Base-by-base conservation (phyloP, 1,140 invertebrate genomes). In the Apis florea region DNA sequence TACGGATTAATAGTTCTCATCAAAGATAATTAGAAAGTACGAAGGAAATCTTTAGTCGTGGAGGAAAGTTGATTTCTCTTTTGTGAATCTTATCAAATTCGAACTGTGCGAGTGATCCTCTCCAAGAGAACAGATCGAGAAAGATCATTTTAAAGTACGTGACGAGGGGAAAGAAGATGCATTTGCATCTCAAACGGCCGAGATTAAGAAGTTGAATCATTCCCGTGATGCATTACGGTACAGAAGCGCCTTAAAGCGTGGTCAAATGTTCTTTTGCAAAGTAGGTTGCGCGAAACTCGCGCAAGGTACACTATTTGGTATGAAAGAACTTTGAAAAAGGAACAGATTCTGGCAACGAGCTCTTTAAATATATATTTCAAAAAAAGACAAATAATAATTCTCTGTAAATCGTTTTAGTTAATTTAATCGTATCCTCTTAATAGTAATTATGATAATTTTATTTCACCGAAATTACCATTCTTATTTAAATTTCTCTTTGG, bases 191-290 rank as follows among this genome's bases (percentile, higher is more conserved):
- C 73, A 82, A 82, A 82, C 79, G 64, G 56, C n/a, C 8, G 47
- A 69, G 73, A 82, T 82, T 82, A 82, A 82, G 79, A 75, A 80
- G 79, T 80, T 80, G 79, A 75, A 80, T 75, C 79, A 75, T 77
- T 63, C 66, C 56, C 66, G 47, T 64, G 75, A 79, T 40, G 67
- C 67, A 73, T 67, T 40, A 70, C 64, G 47, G 64, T 71, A 79
- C 68, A 54, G 47, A 19, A 71, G 66, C 17, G 66, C 72, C 74
- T 80, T 77, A 64, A 47, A 13, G 47, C 12, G 31, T 26, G 66
- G n/a, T 47, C 58, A 63, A 82, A 70, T 77, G 79, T 74, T 74
- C 40, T 58, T 58, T n/a, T 8, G 11, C 31, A 21, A 80, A 74
- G 70, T 80, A 66, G 53, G 40, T 67, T 67, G 53, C 51, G 5